Evolutionary conservation across 2,797 vertebrate genomes (phyloP).

Genomic region (Urophycis tenuis): DNA sequence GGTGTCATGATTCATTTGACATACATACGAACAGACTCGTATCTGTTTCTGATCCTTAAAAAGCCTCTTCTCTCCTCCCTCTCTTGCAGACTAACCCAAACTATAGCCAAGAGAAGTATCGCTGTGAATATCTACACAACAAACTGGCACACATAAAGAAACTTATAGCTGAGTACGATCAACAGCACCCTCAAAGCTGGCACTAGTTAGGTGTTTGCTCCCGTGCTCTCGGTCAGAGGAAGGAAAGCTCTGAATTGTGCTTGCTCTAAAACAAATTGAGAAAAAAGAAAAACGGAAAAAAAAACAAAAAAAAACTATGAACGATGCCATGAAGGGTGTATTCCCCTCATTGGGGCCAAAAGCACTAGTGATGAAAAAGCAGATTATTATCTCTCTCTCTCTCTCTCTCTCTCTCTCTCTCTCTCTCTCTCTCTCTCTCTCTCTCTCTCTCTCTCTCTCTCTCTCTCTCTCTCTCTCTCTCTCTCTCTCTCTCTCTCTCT

Average conservation of each 20-base stretch:
- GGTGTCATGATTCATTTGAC: conserved; percentile 14
- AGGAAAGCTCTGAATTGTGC: conserved; percentile 62
- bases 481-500: conserved; percentile 9
- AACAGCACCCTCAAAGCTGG: conserved; percentile 84
- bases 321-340: conserved; percentile 61
- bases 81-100: conserved; percentile 87
- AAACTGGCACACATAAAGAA: conserved; percentile 99
- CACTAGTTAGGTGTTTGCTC: conserved; percentile 59
- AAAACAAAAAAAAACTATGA: conserved; percentile 27
- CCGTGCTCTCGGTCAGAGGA: conserved; percentile 50
- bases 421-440: no score
- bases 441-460: no score
- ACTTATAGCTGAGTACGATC: conserved; percentile 95
- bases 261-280: conserved; percentile 37
- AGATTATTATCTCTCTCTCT: conserved; percentile 35
- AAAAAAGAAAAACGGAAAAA: not conserved
- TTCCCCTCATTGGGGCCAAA: conserved; percentile 55
- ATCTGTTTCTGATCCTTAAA: not conserved
- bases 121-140: conserved; percentile 99
- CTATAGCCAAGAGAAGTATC: conserved; percentile 97
- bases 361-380: conserved; percentile 57
- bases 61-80: conserved; percentile 16
- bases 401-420: not conserved
- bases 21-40: not conserved
- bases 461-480: conserved; percentile 11